These are phyloP conservation scores for Peromyscus leucopus DNA, from an alignment of 2,113 vertebrate species.

Conservation along the genomic window DNA sequence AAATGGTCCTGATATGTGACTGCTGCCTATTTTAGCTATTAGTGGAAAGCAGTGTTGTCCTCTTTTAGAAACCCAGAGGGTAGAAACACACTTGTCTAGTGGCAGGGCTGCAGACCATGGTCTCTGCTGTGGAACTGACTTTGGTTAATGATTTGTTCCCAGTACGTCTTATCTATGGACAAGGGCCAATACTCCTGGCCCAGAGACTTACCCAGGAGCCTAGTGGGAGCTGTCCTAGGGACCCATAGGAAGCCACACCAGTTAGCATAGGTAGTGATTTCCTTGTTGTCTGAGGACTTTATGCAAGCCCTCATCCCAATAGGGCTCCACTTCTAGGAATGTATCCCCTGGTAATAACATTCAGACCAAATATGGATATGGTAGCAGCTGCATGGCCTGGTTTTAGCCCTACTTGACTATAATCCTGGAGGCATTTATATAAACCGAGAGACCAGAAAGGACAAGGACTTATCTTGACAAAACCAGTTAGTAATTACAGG, in stretches of 20 bases:
- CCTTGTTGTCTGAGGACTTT: neutral
- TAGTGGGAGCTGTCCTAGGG: neutral
- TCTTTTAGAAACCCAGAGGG: neutral
- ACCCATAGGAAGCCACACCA: neutral
- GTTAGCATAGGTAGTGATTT: neutral
- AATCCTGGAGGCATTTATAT: neutral
- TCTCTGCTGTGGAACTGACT: neutral
- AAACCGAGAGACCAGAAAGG: no score
- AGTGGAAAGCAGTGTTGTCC: neutral
- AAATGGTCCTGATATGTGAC: neutral
- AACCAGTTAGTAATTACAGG: neutral
- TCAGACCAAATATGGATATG: neutral
- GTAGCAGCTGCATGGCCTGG: neutral
- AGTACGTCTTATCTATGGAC: neutral
- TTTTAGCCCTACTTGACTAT: neutral
- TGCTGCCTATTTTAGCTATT: neutral
- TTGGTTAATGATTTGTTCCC: neutral
- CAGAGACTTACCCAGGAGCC: neutral
- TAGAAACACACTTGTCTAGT: neutral
- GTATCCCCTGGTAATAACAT: neutral
- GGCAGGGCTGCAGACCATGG: neutral
- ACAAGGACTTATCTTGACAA: neutral
- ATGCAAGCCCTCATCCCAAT: neutral
- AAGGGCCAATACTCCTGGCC: neutral
- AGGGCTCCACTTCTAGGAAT: neutral